phyloP scores from a whole-genome alignment of 1,140 invertebrate genomes.

The Drosophila mauritiana region DNA sequence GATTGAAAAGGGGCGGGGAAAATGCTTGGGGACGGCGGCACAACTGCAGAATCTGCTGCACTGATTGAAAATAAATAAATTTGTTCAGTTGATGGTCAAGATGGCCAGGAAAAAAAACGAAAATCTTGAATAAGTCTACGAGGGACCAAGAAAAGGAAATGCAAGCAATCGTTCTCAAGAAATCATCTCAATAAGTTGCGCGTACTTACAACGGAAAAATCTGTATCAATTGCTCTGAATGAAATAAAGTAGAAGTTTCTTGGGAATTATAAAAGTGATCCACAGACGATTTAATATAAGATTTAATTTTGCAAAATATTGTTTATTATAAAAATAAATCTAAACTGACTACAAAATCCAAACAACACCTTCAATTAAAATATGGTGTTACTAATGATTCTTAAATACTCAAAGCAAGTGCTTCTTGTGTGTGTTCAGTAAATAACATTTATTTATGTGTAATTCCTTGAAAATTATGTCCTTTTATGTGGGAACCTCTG shows the following conservation, averaged over 20 bases:
- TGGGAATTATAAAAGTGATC: background rate
- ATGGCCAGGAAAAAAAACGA: background rate
- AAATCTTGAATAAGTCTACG: constrained; percentile 15
- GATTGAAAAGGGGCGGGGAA: background rate
- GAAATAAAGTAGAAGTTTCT: constrained; percentile 18
- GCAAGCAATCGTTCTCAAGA: constrained; percentile 19
- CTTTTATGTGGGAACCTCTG: background rate
- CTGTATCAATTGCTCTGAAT: constrained; percentile 30
- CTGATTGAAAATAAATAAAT: constrained; percentile 82
- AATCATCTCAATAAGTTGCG: constrained; percentile 31
- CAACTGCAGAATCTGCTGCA: constrained; percentile 29
- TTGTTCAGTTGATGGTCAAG: constrained; percentile 27
- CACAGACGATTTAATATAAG: background rate
- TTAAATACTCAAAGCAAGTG: background rate
- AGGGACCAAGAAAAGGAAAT: background rate
- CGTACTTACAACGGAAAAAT: constrained; percentile 21
- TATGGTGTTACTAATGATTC: too few species aligned
- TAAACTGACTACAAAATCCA: too few species aligned
- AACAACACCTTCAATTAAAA: too few species aligned
- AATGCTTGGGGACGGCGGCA: constrained; percentile 16
- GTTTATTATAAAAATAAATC: too few species aligned
- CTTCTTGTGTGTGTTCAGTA: constrained; percentile 1
- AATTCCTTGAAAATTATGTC: constrained; percentile 28
- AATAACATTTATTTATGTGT: constrained; percentile 27
- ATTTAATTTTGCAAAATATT: background rate